Conservation (phyloP, 2,113 vertebrate genomes). For the Platycercus adscitus region DNA sequence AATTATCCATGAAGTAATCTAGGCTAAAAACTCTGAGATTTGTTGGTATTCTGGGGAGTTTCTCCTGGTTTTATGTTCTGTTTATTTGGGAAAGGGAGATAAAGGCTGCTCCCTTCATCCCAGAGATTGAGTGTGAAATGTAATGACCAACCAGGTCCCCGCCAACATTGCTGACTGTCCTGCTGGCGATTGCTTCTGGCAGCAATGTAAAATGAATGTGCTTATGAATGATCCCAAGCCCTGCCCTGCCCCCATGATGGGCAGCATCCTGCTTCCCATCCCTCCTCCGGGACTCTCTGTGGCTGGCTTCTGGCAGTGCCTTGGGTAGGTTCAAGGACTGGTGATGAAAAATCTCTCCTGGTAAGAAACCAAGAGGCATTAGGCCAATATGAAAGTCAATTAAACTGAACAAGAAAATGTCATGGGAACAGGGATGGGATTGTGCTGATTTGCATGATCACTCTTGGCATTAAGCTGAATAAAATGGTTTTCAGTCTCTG, state of each 20-base stretch:
- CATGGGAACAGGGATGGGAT: background rate
- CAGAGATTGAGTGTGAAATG: background rate
- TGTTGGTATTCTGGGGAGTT: conserved; percentile 1
- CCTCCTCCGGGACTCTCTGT: background rate
- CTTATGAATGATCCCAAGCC: rapidly evolving
- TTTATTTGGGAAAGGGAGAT: background rate
- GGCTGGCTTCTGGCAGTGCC: background rate
- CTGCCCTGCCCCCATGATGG: background rate
- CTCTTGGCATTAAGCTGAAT: background rate
- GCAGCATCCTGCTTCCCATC: background rate
- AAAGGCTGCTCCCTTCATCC: background rate
- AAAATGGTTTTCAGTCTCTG: background rate
- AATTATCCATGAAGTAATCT: conserved; percentile 48
- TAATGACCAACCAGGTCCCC: background rate
- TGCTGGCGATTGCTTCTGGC: background rate
- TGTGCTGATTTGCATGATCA: background rate
- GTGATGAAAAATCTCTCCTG: background rate
- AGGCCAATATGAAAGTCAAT: background rate
- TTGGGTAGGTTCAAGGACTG: background rate
- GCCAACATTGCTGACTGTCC: background rate
- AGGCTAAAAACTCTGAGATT: conserved; percentile 18
- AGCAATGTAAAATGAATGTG: background rate
- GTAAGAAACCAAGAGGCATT: background rate
- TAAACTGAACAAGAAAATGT: background rate
- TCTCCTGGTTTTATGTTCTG: conserved; percentile 2